These are phyloP conservation scores for Musca domestica DNA, from an alignment of 1,140 invertebrate species.

Conservation along the genomic window DNA sequence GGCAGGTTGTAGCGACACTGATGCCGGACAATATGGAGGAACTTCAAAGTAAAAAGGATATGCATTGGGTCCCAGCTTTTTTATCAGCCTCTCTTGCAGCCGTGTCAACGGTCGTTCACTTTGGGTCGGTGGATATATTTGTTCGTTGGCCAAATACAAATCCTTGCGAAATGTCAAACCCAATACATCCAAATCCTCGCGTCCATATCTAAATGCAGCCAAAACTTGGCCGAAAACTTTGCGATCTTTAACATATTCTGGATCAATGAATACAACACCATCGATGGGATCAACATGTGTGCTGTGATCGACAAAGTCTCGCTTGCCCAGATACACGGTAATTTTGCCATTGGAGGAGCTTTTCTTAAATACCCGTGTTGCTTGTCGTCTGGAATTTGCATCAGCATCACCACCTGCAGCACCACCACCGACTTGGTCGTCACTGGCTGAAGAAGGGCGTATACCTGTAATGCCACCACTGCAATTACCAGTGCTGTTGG, in stretches of 20 bases:
- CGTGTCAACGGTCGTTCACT: slow-evolving; percentile 73
- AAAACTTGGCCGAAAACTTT: slow-evolving; percentile 96
- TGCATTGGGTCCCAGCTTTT: slow-evolving; percentile 95
- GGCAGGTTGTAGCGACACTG: slow-evolving; percentile 92
- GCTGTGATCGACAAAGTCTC: slow-evolving; percentile 97
- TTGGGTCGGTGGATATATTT: slow-evolving; percentile 56
- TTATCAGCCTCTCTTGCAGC: slow-evolving; percentile 91
- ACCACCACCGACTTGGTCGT: slow-evolving; percentile 41
- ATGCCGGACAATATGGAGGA: slow-evolving; percentile 94
- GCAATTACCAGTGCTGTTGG: neutral
- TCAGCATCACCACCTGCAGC: slow-evolving; percentile 53
- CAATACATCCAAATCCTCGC: slow-evolving; percentile 96
- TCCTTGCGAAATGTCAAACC: slow-evolving; percentile 98
- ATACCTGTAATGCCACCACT: neutral
- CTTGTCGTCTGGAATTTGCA: slow-evolving; percentile 57
- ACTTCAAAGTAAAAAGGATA: slow-evolving; percentile 99
- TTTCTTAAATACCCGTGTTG: slow-evolving; percentile 84
- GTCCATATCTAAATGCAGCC: slow-evolving; percentile 96
- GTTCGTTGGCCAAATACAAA: slow-evolving; percentile 90
- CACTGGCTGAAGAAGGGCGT: slow-evolving; percentile 19
- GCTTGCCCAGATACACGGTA: slow-evolving; percentile 94
- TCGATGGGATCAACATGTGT: slow-evolving; percentile 96
- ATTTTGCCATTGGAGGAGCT: slow-evolving; percentile 95
- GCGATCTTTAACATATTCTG: slow-evolving; percentile 93
- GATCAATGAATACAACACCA: slow-evolving; percentile 97